Conservation (phyloP, 2,888 invertebrate species). For the Thyatira batis region DNA sequence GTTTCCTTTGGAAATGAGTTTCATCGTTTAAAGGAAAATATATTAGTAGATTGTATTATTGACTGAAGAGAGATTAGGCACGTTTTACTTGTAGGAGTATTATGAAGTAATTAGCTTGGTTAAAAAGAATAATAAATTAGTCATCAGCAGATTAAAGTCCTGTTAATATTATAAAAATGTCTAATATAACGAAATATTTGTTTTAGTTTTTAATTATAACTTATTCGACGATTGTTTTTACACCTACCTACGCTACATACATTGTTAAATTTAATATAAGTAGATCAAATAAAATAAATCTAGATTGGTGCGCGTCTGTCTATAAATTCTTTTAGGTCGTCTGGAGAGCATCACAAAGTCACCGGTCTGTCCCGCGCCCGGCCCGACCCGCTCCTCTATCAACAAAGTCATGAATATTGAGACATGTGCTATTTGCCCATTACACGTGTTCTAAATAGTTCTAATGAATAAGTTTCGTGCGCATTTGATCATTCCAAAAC, state of each 20-base stretch:
- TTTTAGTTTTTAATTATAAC: no score
- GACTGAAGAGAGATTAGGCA: constrained; percentile 18
- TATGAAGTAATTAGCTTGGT: no score
- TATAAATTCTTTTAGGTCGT: constrained; percentile 66
- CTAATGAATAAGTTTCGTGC: not conserved
- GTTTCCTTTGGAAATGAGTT: constrained; percentile 31
- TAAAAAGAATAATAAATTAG: no score
- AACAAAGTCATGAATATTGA: constrained; percentile 33
- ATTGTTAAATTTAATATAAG: no score
- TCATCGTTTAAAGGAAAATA: not conserved
- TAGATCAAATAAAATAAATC: not conserved
- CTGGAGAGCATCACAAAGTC: constrained; percentile 74
- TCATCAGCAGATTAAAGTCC: no score
- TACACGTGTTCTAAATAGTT: not conserved
- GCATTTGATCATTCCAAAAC: not conserved
- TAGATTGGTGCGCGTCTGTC: constrained; percentile 31
- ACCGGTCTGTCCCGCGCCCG: constrained; percentile 51
- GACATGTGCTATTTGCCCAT: constrained; percentile 1
- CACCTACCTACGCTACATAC: no score
- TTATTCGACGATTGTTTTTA: no score
- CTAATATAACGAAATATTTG: no score
- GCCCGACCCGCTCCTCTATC: constrained; percentile 51
- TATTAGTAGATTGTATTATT: constrained; percentile 31
- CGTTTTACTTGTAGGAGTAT: not conserved
- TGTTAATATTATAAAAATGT: no score